Base-by-base conservation (phyloP, 2,888 invertebrate species). In the Lasius fuliginosus region DNA sequence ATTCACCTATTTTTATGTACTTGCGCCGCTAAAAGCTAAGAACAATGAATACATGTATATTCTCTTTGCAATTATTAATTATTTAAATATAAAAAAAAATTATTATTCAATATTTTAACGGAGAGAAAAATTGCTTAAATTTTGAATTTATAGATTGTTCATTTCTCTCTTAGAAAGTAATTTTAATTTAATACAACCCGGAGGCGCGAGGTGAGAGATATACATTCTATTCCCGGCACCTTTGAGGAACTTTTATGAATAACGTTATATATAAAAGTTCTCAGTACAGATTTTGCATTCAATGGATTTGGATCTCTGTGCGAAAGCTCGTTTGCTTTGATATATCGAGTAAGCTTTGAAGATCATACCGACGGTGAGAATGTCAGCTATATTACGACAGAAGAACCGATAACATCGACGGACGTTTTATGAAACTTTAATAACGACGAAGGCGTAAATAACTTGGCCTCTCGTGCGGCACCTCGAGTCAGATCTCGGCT, bases 381-480 rank as follows among this genome's bases (percentile, higher is more conserved):
- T 62, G 76, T 79, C 27, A 23, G 53, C n/a, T 75, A 56, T 53
- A 53, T 68, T 46, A 62, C 46, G 62, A 69, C 64, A 46, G 49
- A 60, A 58, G 73, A 56, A n/a, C 40, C 64, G 84, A 86, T 83
- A 83, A 81, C 81, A 46, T 60, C 67, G 36, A 42, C 69, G 60
- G 42, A 82, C 58, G 83, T 87, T 83, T 85, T 73, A 73, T 81
- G 71, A 81, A 83, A 83, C 69, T 84, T 87, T 84, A 69, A 86
- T 84, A 82, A 81, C 71, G n/a, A 42, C 60, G 56, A 36, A 4
- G 36, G 49, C 36, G 82, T 79, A 75, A 79, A 82, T 82, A 79
- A 67, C 77, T 65, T 62, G 23, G 53, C 75, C 27, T 75, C 82
- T 64, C 76, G 67, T 27, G 46, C 46, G 27, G 53, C 23, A 65